phyloP scores from a whole-genome alignment of 2,113 vertebrate species.

The Neoarius graeffei region DNA sequence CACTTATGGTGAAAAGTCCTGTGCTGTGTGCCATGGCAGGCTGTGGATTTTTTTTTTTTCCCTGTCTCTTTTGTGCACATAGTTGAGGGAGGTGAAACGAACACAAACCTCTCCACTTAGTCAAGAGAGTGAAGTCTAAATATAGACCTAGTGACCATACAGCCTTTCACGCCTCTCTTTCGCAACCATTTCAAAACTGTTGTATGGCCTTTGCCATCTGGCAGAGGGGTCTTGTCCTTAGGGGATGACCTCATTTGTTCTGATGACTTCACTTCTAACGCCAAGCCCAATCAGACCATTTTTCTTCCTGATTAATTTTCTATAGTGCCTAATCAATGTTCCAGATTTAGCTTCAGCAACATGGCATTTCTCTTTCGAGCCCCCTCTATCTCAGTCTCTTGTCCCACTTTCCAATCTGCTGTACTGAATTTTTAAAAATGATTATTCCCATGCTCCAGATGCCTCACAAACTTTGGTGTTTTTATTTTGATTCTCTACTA shows the following conservation, averaged over 20 bases:
- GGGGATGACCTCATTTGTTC: constrained; percentile 52
- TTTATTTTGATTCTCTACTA: constrained; percentile 21
- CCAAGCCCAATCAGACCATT: constrained; percentile 25
- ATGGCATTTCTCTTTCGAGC: constrained; percentile 63
- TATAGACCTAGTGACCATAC: constrained; percentile 56
- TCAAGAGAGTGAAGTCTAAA: constrained; percentile 61
- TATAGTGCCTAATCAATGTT: constrained; percentile 66
- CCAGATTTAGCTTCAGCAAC: constrained; percentile 56
- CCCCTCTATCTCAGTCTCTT: constrained; percentile 57
- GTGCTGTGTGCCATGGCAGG: background rate
- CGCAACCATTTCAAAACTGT: constrained; percentile 38
- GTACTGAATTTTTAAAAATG: constrained; percentile 69
- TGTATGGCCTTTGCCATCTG: constrained; percentile 57
- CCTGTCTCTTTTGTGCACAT: background rate
- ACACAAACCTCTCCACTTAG: constrained; percentile 42
- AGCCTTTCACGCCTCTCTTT: constrained; percentile 44
- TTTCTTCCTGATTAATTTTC: constrained; percentile 58
- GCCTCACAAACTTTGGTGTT: constrained; percentile 6
- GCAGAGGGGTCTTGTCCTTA: constrained; percentile 45
- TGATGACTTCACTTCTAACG: constrained; percentile 52
- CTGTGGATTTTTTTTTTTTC: background rate
- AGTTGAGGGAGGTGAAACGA: background rate
- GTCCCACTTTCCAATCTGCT: constrained; percentile 70
- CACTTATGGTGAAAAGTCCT: constrained; percentile 49
- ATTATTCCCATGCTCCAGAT: constrained; percentile 28